Base-by-base conservation (phyloP, 2,113 vertebrate species). In the Heteronetta atricapilla region DNA sequence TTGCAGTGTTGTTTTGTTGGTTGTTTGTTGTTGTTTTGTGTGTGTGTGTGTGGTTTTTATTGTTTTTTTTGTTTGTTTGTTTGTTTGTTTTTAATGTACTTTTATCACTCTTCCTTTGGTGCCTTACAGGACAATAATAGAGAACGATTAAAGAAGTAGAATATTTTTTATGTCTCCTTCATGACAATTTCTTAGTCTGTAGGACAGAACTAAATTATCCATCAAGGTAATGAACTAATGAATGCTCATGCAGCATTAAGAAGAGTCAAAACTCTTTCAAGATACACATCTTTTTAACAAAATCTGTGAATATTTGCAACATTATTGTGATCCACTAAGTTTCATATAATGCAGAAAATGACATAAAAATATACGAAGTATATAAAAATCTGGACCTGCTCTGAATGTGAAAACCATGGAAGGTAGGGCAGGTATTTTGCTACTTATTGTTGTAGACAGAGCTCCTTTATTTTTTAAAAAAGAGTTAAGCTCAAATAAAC, bases 321-420 rank as follows among this genome's bases (percentile, higher is more conserved):
- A 16, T 29, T 68, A 9, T 38, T 11, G 7, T 48, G 25, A 70
- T 82, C 7, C 38, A 68, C 21, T 42, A 10, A 75, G 19, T 79
- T 56, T 67, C 62, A 68, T 22, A 28, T 22, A 84, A 36, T 33
- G 52, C 22, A 23, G 38, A 76, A 89, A 89, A 85, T 34, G 0
- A 42, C 6, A 56, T 10, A 16, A 79, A n/a, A n/a, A n/a, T n/a
- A n/a, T n/a, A n/a, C 18, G 23, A 29, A 4, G 19, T 10, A 70
- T 31, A 34, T 7, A 68, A 82, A 88, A 58, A 58, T 53, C 20
- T 87, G 50, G 86, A 72, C 15, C 29, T 38, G 19, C 48, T 77
- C 56, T 34, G 29, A 82, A 34, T 33, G 52, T 11, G 16, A 82
- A 75, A 85, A 28, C 5, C 28, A 25, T 0, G 0, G 2, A 72